A percentile compares a stretch with the other conserved stretches of the same genome.
These are phyloP conservation scores for Pelosia muscerda DNA, from an alignment of 2,888 invertebrate genomes.

Conservation along the genomic window DNA sequence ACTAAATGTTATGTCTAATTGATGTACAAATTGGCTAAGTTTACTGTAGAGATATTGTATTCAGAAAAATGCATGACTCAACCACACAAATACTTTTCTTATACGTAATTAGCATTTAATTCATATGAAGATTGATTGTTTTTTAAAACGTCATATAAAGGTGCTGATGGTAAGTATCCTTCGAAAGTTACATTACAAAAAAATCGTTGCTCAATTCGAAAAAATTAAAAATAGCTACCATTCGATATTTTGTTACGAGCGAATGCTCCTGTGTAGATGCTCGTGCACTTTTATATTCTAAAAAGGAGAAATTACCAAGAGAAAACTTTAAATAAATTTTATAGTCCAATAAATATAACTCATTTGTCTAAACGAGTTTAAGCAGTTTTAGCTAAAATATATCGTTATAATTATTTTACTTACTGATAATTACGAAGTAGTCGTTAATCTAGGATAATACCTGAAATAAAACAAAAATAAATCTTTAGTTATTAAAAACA, in stretches of 20 bases:
- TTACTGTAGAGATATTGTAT: not conserved
- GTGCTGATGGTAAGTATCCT: too few species aligned
- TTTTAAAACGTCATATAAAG: too few species aligned
- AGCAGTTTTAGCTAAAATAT: not conserved
- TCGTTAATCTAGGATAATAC: not conserved
- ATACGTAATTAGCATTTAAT: not conserved
- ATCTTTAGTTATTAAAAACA: not conserved
- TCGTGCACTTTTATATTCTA: too few species aligned
- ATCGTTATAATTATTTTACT: not conserved
- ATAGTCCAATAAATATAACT: not conserved
- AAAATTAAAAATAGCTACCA: too few species aligned
- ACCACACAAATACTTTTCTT: not conserved
- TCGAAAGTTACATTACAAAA: too few species aligned
- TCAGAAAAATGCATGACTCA: too few species aligned
- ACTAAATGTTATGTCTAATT: not conserved
- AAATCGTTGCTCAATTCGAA: too few species aligned
- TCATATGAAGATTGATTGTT: not conserved
- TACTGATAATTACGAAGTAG: not conserved
- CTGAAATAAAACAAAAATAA: slow-evolving; percentile 12
- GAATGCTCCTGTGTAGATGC: too few species aligned
- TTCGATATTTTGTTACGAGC: too few species aligned
- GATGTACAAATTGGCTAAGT: not conserved
- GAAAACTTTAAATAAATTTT: too few species aligned
- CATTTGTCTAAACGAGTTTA: not conserved
- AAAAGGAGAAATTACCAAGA: too few species aligned